Evolutionary conservation across 2,113 vertebrate species (phyloP), one percentile per base, ranked within the genome.

Genomic region (Phoenicopterus ruber): DNA sequence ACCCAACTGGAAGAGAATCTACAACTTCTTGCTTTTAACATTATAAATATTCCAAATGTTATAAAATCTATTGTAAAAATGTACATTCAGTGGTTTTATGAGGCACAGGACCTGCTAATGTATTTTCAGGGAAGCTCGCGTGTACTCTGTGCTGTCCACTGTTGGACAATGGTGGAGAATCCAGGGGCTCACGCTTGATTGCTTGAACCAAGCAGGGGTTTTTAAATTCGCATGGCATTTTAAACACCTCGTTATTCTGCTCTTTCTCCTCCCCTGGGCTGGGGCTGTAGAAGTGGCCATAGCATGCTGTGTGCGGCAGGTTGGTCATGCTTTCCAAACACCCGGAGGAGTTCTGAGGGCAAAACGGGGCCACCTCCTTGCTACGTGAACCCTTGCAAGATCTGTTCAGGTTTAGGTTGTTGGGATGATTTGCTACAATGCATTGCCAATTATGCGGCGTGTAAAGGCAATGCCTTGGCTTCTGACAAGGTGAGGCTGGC

Each of bases 181-280:
- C 99, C 96, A 99, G 97, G 40, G 99, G 99, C 95, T 99, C 99
- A 19, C 98, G 98, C 88, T 99, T 99, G 98, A 99, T 98, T 3
- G 98, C 96, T 54, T 99, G 99, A 86, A 98, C 93, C 59, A 98
- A 90, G 62, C 97, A 97, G 5, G 98, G 98, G 59, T 95, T 98
- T 97, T 98, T 99, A 97, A 99, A 98, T 96, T 98, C 98, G 5
- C 98, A 98, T 0, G 96, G 95, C 82, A 97, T 95, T 94, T 97
- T 98, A 91, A 98, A 98, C 77, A 98, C 97, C 66, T 96, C 98
- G 21, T 98, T 95, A 42, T 47, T 77, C 71, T 97, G 98, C 76
- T 96, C 98, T 91, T 98, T 99, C 80, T 98, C 97, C 38, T 98
- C 98, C 63, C 98, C 97, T 50, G 89, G 74, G 66, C 74, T 93